Conservation (phyloP, 2,888 invertebrate species). For the Synergus gifuensis region DNA sequence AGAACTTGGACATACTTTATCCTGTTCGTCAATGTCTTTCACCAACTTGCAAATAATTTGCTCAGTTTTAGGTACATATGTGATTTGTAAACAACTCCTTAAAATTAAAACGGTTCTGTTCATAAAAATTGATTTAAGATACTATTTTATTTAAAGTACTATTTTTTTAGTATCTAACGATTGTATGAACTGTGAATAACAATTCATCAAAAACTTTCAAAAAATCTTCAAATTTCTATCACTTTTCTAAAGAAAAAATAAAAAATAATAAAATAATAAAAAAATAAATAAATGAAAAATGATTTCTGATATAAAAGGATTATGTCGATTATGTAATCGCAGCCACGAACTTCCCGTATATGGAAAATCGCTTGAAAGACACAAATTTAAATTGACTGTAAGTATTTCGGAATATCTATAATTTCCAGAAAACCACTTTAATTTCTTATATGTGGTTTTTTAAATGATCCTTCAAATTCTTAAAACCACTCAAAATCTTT, state of each 20-base stretch:
- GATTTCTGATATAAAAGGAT: neutral
- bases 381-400: no score
- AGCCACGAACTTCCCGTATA: no score
- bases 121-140: neutral
- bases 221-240: neutral
- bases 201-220: neutral
- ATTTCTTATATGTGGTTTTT: no score
- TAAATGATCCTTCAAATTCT: no score
- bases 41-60: neutral
- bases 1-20: neutral
- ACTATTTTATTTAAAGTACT: neutral
- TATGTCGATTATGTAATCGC: neutral
- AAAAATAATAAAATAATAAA: no score
- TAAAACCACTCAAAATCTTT: no score
- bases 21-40: neutral
- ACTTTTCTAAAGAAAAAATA: neutral
- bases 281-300: slow-evolving; percentile 1
- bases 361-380: no score
- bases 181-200: neutral
- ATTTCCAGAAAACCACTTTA: no score
- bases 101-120: neutral
- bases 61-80: neutral
- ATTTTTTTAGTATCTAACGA: neutral
- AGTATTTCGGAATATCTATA: no score
- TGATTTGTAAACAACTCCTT: neutral